These are phyloP conservation scores for Brachyhypopomus gauderio DNA, from an alignment of 2,113 vertebrate species.

Conservation along the genomic window DNA sequence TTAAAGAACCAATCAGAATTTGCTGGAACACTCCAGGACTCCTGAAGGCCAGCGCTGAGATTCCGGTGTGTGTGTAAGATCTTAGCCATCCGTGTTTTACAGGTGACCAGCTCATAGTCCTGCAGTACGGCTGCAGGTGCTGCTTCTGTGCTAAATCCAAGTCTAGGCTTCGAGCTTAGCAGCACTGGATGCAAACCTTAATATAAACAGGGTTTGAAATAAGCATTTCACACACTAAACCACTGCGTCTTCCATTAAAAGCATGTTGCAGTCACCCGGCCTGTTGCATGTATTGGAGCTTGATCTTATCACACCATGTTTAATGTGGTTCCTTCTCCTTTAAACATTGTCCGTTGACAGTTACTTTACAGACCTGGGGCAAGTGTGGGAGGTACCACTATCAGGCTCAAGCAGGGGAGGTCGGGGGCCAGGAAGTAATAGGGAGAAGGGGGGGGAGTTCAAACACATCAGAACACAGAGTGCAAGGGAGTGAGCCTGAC, in stretches of 20 bases:
- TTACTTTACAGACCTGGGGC: conserved; percentile 75
- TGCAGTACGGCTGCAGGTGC: no score
- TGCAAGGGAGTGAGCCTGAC: conserved; percentile 59
- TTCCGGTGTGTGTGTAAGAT: no score
- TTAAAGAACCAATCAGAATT: conserved; percentile 21
- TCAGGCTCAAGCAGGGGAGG: conserved; percentile 48
- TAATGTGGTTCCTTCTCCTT: conserved; percentile 71
- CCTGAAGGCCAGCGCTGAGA: not conserved
- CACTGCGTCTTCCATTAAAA: not conserved
- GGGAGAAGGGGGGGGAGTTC: conserved; percentile 72
- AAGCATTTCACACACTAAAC: no score
- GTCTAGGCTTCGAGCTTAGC: no score
- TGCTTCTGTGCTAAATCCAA: no score
- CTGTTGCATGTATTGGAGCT: conserved; percentile 20
- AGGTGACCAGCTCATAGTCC: no score
- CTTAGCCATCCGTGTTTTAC: no score
- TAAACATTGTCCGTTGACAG: conserved; percentile 76
- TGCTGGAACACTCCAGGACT: not conserved
- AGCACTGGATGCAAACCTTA: no score
- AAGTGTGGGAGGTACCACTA: conserved; percentile 60
- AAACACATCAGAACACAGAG: conserved; percentile 65
- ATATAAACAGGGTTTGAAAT: no score
- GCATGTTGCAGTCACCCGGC: conserved; percentile 3
- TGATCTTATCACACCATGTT: conserved; percentile 61
- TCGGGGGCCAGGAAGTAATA: conserved; percentile 59